Conservation (phyloP, 2,797 vertebrate genomes). For the Pantherophis vulpinus region DNA sequence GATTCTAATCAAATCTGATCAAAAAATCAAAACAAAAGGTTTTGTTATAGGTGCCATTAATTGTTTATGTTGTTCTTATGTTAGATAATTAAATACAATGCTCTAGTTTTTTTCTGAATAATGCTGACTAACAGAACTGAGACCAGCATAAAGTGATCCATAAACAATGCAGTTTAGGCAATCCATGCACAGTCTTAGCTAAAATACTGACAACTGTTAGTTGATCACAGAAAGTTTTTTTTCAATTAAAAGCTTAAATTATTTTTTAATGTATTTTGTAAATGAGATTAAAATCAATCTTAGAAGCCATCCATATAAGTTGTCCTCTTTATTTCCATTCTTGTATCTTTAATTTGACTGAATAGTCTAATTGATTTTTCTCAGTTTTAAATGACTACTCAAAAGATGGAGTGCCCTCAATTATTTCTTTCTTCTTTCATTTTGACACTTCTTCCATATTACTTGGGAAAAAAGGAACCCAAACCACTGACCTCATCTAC, state of each 20-base stretch:
- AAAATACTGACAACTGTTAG: neutral
- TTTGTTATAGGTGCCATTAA: neutral
- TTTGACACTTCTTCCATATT: neutral
- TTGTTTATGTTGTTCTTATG: neutral
- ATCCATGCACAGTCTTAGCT: neutral
- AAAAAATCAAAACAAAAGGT: neutral
- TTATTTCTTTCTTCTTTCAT: neutral
- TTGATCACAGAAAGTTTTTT: neutral
- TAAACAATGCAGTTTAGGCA: neutral
- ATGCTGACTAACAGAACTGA: neutral
- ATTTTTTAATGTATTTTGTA: neutral
- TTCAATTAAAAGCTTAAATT: neutral
- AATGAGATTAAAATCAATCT: neutral
- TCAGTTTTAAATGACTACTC: neutral
- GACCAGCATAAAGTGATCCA: neutral
- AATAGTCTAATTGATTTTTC: too few species aligned
- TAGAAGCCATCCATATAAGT: neutral
- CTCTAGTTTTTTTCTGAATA: neutral
- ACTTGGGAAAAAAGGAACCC: neutral
- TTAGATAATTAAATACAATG: neutral
- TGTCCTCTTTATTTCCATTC: neutral
- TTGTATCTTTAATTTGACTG: neutral
- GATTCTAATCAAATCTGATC: neutral
- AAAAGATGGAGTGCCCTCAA: neutral
- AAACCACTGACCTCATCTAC: neutral